These are phyloP conservation scores for Eilema caniola DNA, from an alignment of 2,888 invertebrate genomes.

Conservation along the genomic window DNA sequence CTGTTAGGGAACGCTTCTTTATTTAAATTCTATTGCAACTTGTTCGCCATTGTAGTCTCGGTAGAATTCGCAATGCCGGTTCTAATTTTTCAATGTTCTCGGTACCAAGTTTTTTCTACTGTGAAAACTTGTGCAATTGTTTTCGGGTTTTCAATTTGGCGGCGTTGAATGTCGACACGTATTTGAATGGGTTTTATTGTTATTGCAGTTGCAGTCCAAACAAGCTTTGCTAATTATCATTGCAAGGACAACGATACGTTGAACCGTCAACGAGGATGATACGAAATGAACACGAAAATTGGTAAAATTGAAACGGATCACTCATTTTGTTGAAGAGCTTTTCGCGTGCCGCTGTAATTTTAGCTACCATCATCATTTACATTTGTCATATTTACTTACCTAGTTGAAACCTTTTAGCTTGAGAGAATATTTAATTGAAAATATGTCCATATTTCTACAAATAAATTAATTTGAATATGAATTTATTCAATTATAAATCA, in stretches of 20 bases:
- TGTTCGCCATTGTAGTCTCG: slow-evolving; percentile 81
- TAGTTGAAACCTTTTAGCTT: slow-evolving; percentile 43
- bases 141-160: slow-evolving; percentile 67
- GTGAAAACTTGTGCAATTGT: slow-evolving; percentile 67
- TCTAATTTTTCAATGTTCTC: slow-evolving; percentile 77
- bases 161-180: slow-evolving; percentile 63
- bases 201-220: slow-evolving; percentile 68
- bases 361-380: slow-evolving; percentile 65
- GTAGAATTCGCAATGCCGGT: slow-evolving; percentile 74
- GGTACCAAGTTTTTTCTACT: slow-evolving; percentile 58
- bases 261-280: slow-evolving; percentile 55
- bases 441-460: too few relatives aligned
- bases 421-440: slow-evolving; percentile 31
- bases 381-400: slow-evolving; percentile 51
- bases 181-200: slow-evolving; percentile 63
- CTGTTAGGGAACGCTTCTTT: slow-evolving; percentile 83
- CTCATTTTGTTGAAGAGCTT: slow-evolving; percentile 65
- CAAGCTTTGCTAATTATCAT: slow-evolving; percentile 68
- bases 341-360: slow-evolving; percentile 72
- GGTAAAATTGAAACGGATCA: slow-evolving; percentile 75
- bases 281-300: slow-evolving; percentile 62
- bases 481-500: slow-evolving; percentile 21
- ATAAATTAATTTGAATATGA: too few relatives aligned
- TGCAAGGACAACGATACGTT: slow-evolving; percentile 59
- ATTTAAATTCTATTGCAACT: slow-evolving; percentile 87